Evolutionary conservation across 2,888 invertebrate species (phyloP).

Genomic region (Cerceris ruficornis): DNA sequence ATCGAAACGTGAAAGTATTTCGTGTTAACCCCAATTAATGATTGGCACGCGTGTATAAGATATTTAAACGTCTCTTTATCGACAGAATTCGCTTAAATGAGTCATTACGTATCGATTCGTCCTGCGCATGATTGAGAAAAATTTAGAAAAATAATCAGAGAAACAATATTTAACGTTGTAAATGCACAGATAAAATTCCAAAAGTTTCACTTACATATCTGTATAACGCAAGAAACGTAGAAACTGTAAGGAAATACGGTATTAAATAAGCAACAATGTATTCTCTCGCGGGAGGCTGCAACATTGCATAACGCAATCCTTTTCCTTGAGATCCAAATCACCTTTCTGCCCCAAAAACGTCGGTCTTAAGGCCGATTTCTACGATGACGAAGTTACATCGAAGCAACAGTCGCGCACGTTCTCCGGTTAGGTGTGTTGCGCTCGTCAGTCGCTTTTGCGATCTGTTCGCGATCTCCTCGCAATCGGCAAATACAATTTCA

Average conservation of each 20-base stretch:
- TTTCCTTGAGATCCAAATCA: conserved; percentile 10
- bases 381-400: conserved; percentile 27
- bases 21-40: no score
- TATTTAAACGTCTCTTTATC: no score
- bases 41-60: no score
- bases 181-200: no score
- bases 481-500: conserved; percentile 54
- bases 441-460: conserved; percentile 58
- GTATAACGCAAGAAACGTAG: no score
- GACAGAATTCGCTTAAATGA: no score
- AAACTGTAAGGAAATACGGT: no score
- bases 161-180: no score
- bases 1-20: not conserved
- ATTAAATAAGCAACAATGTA: not conserved
- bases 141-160: no score
- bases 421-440: conserved; percentile 21
- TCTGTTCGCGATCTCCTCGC: conserved; percentile 52
- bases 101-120: no score
- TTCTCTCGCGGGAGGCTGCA: not conserved
- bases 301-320: conserved; percentile 6
- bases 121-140: no score
- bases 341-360: conserved; percentile 34
- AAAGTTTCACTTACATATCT: no score
- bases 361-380: conserved; percentile 43
- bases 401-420: conserved; percentile 29